Evolutionary conservation across 1,140 invertebrate genomes (phyloP).

Genomic region (Drosophila leontia): DNA sequence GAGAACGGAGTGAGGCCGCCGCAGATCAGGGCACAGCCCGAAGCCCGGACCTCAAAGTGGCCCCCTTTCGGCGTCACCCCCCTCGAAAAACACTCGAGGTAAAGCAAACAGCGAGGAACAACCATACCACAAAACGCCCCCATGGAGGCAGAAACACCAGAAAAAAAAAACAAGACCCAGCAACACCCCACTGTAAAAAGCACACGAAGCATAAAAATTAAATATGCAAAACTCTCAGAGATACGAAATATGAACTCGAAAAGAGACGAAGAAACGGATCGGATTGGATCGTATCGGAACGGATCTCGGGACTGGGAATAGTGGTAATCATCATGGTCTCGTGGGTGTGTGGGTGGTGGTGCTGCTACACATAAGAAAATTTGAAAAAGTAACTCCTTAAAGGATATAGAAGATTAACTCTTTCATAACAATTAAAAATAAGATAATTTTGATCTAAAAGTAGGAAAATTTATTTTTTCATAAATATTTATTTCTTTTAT

Average conservation of each 20-base stretch:
- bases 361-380: neutral
- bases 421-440: neutral
- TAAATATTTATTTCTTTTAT: neutral
- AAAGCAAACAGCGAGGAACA: constrained; percentile 35
- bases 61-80: neutral
- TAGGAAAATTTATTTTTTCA: neutral
- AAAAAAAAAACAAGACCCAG: constrained; percentile 18
- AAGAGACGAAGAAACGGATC: constrained; percentile 64
- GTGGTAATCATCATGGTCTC: constrained; percentile 19
- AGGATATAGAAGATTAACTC: neutral
- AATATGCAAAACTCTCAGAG: constrained; percentile 76
- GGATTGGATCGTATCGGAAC: constrained; percentile 39
- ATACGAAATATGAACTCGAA: constrained; percentile 78
- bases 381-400: neutral
- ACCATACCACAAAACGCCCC: constrained; percentile 45
- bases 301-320: constrained; percentile 41
- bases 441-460: too few relatives aligned
- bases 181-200: constrained; percentile 82
- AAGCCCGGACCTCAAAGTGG: constrained; percentile 9
- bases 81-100: constrained; percentile 10
- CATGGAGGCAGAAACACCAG: constrained; percentile 44
- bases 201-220: constrained; percentile 82
- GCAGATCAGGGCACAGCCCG: constrained; percentile 25
- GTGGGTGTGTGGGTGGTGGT: constrained; percentile 17
- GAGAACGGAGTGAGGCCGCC: constrained; percentile 53